A percentile compares a stretch with the other conserved stretches of the same genome.
phyloP scores from a whole-genome alignment of 2,797 vertebrate genomes.

The Sitta carolinensis region DNA sequence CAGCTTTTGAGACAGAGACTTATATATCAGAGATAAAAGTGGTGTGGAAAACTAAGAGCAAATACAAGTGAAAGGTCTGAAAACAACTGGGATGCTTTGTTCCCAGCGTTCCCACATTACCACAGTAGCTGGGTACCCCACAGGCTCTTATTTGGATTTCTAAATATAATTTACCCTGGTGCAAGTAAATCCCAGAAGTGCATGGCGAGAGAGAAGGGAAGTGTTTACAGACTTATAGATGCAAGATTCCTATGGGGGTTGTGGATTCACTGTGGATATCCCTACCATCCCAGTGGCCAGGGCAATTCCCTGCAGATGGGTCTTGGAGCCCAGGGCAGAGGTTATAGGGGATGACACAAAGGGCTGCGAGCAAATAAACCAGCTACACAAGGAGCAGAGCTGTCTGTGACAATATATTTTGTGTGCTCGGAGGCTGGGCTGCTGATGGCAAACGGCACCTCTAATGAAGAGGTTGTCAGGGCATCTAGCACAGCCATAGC shows the following conservation, averaged over 20 bases:
- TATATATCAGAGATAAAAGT: background rate
- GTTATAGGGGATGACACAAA: background rate
- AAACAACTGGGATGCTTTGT: background rate
- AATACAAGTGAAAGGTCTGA: constrained; percentile 1
- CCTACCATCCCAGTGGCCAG: background rate
- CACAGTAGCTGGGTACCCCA: background rate
- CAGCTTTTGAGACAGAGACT: background rate
- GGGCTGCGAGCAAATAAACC: background rate
- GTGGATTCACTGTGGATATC: background rate
- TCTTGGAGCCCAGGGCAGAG: background rate
- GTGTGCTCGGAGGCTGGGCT: background rate
- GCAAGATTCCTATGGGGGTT: background rate
- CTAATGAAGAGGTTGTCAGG: background rate
- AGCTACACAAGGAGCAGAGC: background rate
- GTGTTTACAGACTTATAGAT: background rate
- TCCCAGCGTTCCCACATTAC: background rate
- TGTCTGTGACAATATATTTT: background rate
- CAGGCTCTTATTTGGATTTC: constrained; percentile 8
- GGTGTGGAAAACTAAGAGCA: background rate
- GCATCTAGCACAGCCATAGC: background rate
- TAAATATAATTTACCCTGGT: constrained; percentile 6
- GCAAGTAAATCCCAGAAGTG: background rate
- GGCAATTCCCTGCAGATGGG: background rate
- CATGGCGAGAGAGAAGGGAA: background rate
- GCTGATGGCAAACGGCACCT: background rate